Base-by-base conservation (phyloP, 2,888 invertebrate genomes). In the Hypselothyrea guttata region DNA sequence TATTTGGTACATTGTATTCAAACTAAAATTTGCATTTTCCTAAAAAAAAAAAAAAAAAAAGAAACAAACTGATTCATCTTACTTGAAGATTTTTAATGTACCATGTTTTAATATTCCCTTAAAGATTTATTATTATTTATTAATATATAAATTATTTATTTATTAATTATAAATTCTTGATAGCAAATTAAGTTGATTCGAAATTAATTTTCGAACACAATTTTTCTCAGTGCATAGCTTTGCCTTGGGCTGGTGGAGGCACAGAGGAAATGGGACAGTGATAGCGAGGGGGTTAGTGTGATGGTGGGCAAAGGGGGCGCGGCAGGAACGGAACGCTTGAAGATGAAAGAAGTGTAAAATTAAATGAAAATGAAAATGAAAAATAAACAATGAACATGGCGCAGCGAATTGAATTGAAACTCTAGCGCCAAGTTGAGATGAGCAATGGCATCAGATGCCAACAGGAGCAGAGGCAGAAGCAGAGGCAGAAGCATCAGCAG, bases 331-430 rank as follows among this genome's bases (percentile, higher is more conserved):
- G 27, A 45, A 34, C 58, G 33, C 48, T 67, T 52, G 30, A 61
- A 67, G 68, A 72, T 68, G 58, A 72, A 72, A 68, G 22, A 60
- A 65, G 67, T 79, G 74, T 76, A 76, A 85, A 85, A 85, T 85
- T 79, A 79, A 79, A 85, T 79, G 22, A 22, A 22, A 79, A 85
- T 79, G 22, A 22, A 22, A 22, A 22, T 22, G 76, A 85, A 79
- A 79, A 85, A 83, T 79, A 79, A 79, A 79, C 85, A 85, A 85
- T 79, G 85, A 79, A 83, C 59, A 65, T 76, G 67, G 77, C 81
- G 56, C 59, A 76, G 76, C 66, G 69, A 70, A 85, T 85, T 83
- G 85, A 79, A 79, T 83, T 79, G 70, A 72, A 85, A 76, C 76
- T 74, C 66, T 54, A 46, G 71, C 57, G 42, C 18, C 13, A 35